A percentile compares a stretch with the other conserved stretches of the same genome.
These are phyloP conservation scores for Steinernema khuongi DNA, from an alignment of 1,140 invertebrate species.

Conservation along the genomic window DNA sequence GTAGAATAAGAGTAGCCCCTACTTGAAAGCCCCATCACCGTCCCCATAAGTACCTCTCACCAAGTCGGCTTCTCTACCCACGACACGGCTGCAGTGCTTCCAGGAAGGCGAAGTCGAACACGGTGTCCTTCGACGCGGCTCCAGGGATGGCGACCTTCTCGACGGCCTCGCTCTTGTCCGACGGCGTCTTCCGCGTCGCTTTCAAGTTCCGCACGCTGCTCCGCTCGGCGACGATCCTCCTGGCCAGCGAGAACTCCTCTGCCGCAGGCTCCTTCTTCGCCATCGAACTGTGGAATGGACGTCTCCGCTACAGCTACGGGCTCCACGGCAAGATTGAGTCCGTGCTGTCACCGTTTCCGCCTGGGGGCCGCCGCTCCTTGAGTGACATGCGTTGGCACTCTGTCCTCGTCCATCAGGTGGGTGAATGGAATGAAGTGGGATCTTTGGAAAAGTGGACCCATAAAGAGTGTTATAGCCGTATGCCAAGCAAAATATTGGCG, in stretches of 20 bases:
- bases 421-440: too few species aligned
- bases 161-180: neutral
- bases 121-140: conserved; percentile 1
- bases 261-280: neutral
- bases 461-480: too few species aligned
- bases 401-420: conserved; percentile 34
- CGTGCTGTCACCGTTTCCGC: conserved; percentile 3
- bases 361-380: conserved; percentile 24
- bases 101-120: conserved; percentile 3
- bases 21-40: neutral
- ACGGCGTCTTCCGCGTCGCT: conserved; percentile 29
- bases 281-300: conserved; percentile 30
- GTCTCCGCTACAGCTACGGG: conserved; percentile 14
- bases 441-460: too few species aligned
- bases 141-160: neutral
- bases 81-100: neutral
- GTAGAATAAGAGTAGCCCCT: neutral
- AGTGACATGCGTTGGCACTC: conserved; percentile 39
- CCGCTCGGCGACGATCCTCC: conserved; percentile 29
- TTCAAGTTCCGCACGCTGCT: conserved; percentile 43
- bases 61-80: neutral
- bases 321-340: neutral
- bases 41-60: neutral
- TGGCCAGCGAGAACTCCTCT: conserved; percentile 21
- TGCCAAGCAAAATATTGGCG: too few species aligned